Base-by-base conservation (phyloP, 1,140 invertebrate genomes). In the Drosophila sucinea region DNA sequence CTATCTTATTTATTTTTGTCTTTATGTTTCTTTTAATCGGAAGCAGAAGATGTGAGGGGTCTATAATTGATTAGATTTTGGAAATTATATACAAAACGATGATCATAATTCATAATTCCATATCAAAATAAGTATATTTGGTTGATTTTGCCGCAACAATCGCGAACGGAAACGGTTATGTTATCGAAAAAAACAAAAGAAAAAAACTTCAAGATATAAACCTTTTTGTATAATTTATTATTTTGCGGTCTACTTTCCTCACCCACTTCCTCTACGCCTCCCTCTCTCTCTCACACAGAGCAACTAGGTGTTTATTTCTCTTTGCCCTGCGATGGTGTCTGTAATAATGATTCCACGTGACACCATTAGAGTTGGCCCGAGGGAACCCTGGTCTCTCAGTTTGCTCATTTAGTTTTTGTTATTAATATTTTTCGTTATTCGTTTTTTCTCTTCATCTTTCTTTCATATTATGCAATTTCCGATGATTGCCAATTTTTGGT, bases 391-490 rank as follows among this genome's bases (percentile, higher is more conserved):
- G 54, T 17, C 38, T 25, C 47, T 29, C 25, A 62, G 65, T 69
- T 71, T 70, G 56, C 66, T 73, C 60, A 79, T 82, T 87, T 73
- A 82, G 57, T 68, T 82, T 73, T 70, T 66, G 55, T 73, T 75
- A 69, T 70, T 64, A 72, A 71, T 57, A 17, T 67, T n/a, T 29
- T 63, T 57, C 17, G 17, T 51, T 62, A 35, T 58, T 60, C 47
- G 8, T 23, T 35, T 44, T 60, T 73, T 67, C 64, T 55, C 33
- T 23, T 38, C 23, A 32, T n/a, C 32, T 17, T 17, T 47, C 55
- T 85, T 54, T 70, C 61, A 27, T 25, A n/a, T 82, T 87, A 79
- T 70, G 83, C 69, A 86, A 86, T 67, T 79, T 67, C 72, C 57
- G 60, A 63, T 54, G 41, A 51, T 57, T 60, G 57, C 33, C 75